Percentiles rank a stretch among this genome's conserved stretches.
These are phyloP conservation scores for Synanthedon formicaeformis DNA, from an alignment of 2,888 invertebrate species.

Conservation along the genomic window DNA sequence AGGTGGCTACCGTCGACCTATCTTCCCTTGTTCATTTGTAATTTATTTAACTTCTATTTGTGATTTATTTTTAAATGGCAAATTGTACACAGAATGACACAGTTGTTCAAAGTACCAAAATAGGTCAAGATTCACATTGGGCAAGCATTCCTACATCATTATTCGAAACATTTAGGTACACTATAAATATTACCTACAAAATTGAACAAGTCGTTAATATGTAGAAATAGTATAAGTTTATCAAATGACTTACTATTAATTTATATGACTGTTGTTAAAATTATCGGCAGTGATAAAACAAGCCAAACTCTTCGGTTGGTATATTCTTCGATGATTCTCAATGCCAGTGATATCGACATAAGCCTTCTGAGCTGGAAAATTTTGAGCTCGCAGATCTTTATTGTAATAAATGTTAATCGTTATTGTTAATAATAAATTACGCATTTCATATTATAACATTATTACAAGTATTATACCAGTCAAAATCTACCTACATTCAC, in stretches of 20 bases:
- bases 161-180: constrained; percentile 60
- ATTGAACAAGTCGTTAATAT: constrained; percentile 55
- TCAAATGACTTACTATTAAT: constrained; percentile 59
- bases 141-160: constrained; percentile 6
- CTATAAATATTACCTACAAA: constrained; percentile 67
- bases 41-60: too few species aligned
- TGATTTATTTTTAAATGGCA: too few species aligned
- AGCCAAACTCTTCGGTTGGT: constrained; percentile 40
- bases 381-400: constrained; percentile 6
- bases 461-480: constrained; percentile 38
- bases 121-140: too few species aligned
- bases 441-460: constrained; percentile 31
- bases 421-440: constrained; percentile 33
- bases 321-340: neutral
- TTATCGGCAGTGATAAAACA: constrained; percentile 65
- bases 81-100: too few species aligned
- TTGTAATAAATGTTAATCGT: constrained; percentile 19
- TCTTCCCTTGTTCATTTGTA: too few species aligned
- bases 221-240: constrained; percentile 64
- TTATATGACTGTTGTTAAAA: constrained; percentile 47
- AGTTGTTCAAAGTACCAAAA: too few species aligned
- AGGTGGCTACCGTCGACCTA: too few species aligned
- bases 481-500: constrained; percentile 51
- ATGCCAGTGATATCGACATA: constrained; percentile 11
- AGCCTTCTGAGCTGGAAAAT: constrained; percentile 5